These are phyloP conservation scores for Limnothrissa miodon DNA, from an alignment of 2,113 vertebrate species.

Conservation along the genomic window DNA sequence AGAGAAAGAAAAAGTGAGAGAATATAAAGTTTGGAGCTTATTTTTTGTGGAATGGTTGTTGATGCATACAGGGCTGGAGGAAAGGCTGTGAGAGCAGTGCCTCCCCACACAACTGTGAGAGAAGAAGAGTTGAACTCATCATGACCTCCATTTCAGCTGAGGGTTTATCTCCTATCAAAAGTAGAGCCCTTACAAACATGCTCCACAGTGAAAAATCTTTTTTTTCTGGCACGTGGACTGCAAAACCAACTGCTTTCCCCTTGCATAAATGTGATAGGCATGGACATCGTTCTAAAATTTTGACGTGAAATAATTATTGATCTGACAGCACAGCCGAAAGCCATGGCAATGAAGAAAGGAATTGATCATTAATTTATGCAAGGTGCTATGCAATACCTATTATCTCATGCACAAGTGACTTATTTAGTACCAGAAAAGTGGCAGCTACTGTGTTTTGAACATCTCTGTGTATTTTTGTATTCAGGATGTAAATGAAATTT, in stretches of 20 bases:
- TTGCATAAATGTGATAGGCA: not conserved
- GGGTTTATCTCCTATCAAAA: not conserved
- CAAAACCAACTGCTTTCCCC: not conserved
- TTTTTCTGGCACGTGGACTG: not conserved
- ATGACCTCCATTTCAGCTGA: too few relatives aligned
- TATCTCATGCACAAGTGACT: not conserved
- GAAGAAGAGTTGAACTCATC: not conserved
- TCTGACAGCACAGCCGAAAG: not conserved
- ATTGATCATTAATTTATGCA: too few relatives aligned
- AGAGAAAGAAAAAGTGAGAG: not conserved
- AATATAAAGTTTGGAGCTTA: too few relatives aligned
- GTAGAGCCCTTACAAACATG: not conserved
- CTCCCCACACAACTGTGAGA: not conserved
- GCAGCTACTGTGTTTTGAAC: not conserved
- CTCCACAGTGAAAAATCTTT: not conserved
- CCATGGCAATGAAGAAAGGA: not conserved
- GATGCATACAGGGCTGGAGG: not conserved
- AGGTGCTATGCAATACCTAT: not conserved
- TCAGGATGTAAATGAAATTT: conserved; percentile 7
- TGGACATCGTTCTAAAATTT: not conserved
- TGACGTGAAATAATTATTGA: not conserved
- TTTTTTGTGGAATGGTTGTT: not conserved
- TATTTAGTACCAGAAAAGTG: not conserved
- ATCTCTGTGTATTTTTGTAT: conserved; percentile 18
- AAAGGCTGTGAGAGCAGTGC: not conserved